phyloP scores from a whole-genome alignment of 2,113 vertebrate species.

The Scomber colias region DNA sequence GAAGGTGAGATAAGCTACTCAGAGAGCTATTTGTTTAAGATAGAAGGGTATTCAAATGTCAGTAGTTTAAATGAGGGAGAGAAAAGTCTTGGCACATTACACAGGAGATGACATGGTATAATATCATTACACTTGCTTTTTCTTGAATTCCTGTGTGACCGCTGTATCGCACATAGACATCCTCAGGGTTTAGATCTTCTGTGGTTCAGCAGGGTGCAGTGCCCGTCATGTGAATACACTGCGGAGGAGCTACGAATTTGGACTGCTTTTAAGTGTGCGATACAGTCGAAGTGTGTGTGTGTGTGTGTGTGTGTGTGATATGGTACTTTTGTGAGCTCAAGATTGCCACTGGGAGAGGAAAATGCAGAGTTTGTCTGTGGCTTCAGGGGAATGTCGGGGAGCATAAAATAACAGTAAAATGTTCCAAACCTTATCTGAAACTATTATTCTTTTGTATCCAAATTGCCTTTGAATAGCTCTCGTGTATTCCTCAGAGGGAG shows the following conservation, averaged over 20 bases:
- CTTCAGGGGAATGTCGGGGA: constrained; percentile 55
- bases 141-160: constrained; percentile 6
- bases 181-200: constrained; percentile 41
- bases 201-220: constrained; percentile 9
- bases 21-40: background rate
- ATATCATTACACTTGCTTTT: constrained; percentile 21
- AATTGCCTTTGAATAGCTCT: constrained; percentile 64
- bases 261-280: constrained; percentile 66
- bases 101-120: constrained; percentile 29
- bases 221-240: constrained; percentile 37
- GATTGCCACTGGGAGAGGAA: constrained; percentile 49
- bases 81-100: constrained; percentile 28
- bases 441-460: constrained; percentile 43
- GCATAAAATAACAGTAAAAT: constrained; percentile 52
- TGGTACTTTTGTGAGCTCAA: constrained; percentile 45
- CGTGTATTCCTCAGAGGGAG: constrained; percentile 39
- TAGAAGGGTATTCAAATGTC: constrained; percentile 31
- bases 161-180: constrained; percentile 25
- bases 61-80: constrained; percentile 27
- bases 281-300: constrained; percentile 38
- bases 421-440: constrained; percentile 57
- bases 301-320: background rate
- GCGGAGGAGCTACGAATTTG: constrained; percentile 52
- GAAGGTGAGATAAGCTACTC: background rate
- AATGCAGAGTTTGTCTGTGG: constrained; percentile 57